Evolutionary conservation across 2,888 invertebrate species (phyloP).

Genomic region (Caenorhabditis imperialis): DNA sequence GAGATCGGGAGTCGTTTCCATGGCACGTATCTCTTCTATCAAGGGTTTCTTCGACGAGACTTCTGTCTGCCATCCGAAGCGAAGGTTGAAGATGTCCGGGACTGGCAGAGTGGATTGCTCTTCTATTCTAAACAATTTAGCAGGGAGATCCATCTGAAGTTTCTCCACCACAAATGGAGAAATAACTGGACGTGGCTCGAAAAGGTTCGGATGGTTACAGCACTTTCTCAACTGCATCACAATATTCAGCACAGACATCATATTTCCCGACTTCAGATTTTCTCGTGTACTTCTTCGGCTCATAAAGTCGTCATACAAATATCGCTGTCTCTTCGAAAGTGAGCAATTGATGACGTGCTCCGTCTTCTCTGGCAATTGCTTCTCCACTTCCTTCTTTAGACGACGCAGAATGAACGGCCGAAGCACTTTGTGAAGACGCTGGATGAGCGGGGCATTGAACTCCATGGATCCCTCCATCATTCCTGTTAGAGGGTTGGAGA

Average conservation of each 20-base stretch:
- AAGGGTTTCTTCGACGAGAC: slow-evolving; percentile 38
- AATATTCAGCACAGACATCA: slow-evolving; percentile 94
- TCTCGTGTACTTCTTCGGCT: slow-evolving; percentile 94
- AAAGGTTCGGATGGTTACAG: slow-evolving; percentile 97
- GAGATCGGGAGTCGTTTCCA: slow-evolving; percentile 5
- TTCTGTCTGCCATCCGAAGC: slow-evolving; percentile 41
- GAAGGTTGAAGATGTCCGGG: slow-evolving; percentile 56
- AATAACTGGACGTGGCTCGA: slow-evolving; percentile 93
- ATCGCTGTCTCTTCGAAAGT: slow-evolving; percentile 94
- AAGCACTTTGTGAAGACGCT: slow-evolving; percentile 88
- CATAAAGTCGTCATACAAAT: slow-evolving; percentile 99
- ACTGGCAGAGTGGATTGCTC: slow-evolving; percentile 37
- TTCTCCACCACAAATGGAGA: slow-evolving; percentile 85
- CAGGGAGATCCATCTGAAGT: slow-evolving; percentile 49
- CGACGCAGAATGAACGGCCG: slow-evolving; percentile 93
- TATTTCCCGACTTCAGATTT: slow-evolving; percentile 91
- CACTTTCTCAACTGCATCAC: slow-evolving; percentile 93
- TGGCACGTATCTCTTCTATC: slow-evolving; percentile 58
- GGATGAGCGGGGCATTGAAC: slow-evolving; percentile 90
- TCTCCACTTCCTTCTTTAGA: slow-evolving; percentile 94
- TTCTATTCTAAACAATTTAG: slow-evolving; percentile 54
- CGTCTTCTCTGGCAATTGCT: slow-evolving; percentile 96
- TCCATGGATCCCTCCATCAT: slow-evolving; percentile 94
- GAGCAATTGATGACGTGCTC: slow-evolving; percentile 95
- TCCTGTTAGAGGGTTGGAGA: slow-evolving; percentile 94